These are phyloP conservation scores for Lithobates pipiens DNA, from an alignment of 2,797 vertebrate species.

Conservation along the genomic window DNA sequence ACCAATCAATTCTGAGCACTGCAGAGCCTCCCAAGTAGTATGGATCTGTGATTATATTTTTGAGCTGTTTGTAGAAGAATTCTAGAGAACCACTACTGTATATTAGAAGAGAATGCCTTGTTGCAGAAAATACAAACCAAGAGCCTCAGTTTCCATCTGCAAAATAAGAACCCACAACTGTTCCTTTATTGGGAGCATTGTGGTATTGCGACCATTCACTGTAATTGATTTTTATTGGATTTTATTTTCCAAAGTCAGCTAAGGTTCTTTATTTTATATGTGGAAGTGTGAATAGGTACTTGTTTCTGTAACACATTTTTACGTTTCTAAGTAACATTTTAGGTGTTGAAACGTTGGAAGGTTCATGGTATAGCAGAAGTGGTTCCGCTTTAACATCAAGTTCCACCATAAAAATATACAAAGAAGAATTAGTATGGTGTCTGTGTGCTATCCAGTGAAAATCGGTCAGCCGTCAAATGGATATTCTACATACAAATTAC, in stretches of 20 bases:
- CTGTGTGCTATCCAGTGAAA: background rate
- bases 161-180: background rate
- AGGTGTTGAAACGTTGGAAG: background rate
- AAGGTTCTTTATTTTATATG: background rate
- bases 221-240: background rate
- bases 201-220: background rate
- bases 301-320: background rate
- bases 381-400: conserved; percentile 4
- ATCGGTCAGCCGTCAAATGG: conserved; percentile 5
- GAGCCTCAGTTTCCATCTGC: background rate
- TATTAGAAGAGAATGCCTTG: background rate
- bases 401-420: conserved; percentile 6
- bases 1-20: no score
- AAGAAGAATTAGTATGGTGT: background rate
- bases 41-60: no score
- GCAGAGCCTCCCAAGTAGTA: no score
- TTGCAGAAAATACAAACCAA: background rate
- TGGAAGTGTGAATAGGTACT: background rate
- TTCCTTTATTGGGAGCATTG: background rate
- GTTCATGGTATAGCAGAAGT: background rate
- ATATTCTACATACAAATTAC: conserved; percentile 26
- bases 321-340: background rate
- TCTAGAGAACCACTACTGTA: no score
- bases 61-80: no score
- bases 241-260: background rate